phyloP scores from a whole-genome alignment of 2,113 vertebrate species.

The Ptychochromis oligacanthus region DNA sequence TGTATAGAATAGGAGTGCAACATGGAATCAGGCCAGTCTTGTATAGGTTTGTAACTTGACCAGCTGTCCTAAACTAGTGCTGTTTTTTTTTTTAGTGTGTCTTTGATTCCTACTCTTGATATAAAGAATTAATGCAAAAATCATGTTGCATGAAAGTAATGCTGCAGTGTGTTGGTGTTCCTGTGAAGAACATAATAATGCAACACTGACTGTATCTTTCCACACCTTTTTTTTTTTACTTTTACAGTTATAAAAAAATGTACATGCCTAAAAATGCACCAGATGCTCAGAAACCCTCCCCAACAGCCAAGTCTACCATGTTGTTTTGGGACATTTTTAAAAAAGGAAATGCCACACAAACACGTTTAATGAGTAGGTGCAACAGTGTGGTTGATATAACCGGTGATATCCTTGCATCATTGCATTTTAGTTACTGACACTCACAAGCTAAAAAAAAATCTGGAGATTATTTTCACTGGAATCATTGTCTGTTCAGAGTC shows the following conservation, averaged over 20 bases:
- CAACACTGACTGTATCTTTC: no score
- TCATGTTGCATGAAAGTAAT: not conserved
- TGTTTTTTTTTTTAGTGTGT: not conserved
- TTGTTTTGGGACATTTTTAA: not conserved
- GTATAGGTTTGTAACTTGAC: constrained; percentile 16
- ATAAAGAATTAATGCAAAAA: constrained; percentile 1
- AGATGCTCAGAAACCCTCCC: not conserved
- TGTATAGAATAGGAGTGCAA: not conserved
- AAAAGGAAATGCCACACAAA: not conserved
- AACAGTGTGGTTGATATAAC: no score
- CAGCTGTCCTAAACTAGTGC: not conserved
- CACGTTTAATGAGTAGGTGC: not conserved
- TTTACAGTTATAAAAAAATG: not conserved
- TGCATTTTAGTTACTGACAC: no score
- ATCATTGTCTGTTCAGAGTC: no score
- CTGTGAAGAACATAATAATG: no score
- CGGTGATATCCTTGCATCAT: no score
- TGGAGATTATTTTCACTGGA: no score
- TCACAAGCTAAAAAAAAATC: no score
- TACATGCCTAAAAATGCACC: not conserved
- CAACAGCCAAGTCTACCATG: not conserved
- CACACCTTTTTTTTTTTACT: not conserved
- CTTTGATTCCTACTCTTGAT: constrained; percentile 9
- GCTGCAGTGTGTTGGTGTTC: not conserved
- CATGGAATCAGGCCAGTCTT: not conserved